A percentile compares a stretch with the other conserved stretches of the same genome.
Conservation (phyloP, 2,888 invertebrate species). For the Choristoneura rosaceana region DNA sequence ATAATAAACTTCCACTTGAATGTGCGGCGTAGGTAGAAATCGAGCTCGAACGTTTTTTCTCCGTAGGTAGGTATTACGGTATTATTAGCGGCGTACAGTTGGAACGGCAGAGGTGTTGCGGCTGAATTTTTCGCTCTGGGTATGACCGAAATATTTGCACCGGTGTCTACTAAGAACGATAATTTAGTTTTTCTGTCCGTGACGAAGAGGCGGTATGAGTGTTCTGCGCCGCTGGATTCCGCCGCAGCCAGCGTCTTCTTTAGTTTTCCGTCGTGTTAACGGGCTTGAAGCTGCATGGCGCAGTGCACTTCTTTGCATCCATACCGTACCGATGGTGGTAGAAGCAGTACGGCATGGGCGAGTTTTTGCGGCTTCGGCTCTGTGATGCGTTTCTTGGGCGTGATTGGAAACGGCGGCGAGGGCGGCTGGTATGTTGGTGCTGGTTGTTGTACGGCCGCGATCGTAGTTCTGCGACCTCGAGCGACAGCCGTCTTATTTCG, state of each 20-base stretch:
- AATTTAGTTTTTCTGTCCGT: too few species aligned
- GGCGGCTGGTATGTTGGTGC: not conserved
- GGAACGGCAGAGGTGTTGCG: not conserved
- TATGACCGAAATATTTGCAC: not conserved
- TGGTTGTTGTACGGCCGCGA: not conserved
- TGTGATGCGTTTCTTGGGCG: not conserved
- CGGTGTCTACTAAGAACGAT: not conserved
- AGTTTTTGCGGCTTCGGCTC: not conserved
- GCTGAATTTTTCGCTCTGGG: not conserved
- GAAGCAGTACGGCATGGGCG: not conserved
- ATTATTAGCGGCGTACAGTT: not conserved
- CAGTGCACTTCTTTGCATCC: not conserved
- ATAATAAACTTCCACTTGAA: not conserved
- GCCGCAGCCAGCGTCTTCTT: not conserved
- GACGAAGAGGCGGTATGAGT: too few species aligned
- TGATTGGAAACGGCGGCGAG: not conserved
- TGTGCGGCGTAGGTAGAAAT: not conserved
- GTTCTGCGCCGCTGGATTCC: not conserved
- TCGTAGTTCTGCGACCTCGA: not conserved
- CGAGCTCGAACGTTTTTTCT: not conserved
- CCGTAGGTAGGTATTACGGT: not conserved
- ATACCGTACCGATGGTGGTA: not conserved
- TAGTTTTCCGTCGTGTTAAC: not conserved
- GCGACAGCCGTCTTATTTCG: not conserved
- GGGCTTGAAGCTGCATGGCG: not conserved